These are phyloP conservation scores for Thelaira solivaga DNA, from an alignment of 2,888 invertebrate species.

Conservation along the genomic window DNA sequence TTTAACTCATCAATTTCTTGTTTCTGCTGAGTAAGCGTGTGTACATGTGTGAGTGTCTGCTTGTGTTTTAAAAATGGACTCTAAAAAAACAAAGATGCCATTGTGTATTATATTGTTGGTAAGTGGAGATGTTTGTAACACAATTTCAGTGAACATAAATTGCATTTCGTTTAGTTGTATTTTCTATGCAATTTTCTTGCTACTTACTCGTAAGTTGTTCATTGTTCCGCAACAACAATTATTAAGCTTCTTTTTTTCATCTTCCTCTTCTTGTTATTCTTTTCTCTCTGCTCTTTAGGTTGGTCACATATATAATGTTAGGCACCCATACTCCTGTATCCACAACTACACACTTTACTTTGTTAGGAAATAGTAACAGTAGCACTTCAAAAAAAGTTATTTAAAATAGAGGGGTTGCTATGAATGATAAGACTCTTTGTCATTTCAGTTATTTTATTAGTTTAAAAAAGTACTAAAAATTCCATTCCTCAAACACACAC, in stretches of 20 bases:
- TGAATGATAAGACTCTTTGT: constrained; percentile 27
- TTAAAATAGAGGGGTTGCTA: constrained; percentile 13
- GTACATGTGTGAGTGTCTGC: no score
- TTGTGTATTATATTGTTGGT: neutral
- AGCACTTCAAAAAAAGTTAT: constrained; percentile 27
- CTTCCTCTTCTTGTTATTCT: neutral
- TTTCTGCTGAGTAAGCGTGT: no score
- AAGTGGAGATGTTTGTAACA: constrained; percentile 8
- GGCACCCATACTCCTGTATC: no score
- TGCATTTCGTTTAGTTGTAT: constrained; percentile 46
- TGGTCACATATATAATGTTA: constrained; percentile 4
- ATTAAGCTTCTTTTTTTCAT: constrained; percentile 21
- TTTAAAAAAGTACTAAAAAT: constrained; percentile 28
- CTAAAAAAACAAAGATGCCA: neutral
- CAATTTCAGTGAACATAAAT: constrained; percentile 45
- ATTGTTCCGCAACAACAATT: constrained; percentile 57
- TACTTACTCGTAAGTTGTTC: constrained; percentile 43
- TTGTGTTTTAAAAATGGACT: no score
- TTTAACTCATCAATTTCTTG: no score
- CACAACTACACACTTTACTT: no score
- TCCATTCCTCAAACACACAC: constrained; percentile 8
- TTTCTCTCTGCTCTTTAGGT: no score
- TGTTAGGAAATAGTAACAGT: constrained; percentile 31
- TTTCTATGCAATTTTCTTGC: constrained; percentile 32
- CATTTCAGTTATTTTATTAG: constrained; percentile 3